Evolutionary conservation across 1,140 invertebrate species (phyloP).

Genomic region (Drosophila sturtevanti): DNA sequence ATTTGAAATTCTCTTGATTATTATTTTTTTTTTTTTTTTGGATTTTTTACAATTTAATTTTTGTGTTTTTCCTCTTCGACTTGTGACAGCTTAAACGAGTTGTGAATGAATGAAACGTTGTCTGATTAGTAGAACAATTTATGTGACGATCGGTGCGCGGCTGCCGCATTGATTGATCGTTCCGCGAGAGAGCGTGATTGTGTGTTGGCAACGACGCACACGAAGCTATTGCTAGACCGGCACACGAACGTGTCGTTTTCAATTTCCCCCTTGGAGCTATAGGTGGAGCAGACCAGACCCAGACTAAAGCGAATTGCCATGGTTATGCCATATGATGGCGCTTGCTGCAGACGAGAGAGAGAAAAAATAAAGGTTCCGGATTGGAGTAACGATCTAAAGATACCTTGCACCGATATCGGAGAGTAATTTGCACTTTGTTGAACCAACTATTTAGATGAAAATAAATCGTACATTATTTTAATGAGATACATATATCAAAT

Average conservation of each 20-base stretch:
- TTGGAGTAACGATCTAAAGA: neutral
- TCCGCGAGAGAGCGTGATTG: conserved; percentile 22
- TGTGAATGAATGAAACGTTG: conserved; percentile 74
- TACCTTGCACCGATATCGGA: neutral
- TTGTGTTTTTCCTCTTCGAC: conserved; percentile 24
- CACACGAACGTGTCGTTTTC: conserved; percentile 16
- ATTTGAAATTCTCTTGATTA: neutral
- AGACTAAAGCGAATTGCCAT: conserved; percentile 8
- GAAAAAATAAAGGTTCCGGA: neutral
- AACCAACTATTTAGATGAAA: too few relatives aligned
- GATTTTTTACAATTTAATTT: too few relatives aligned
- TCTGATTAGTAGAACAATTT: conserved; percentile 69
- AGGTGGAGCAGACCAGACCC: neutral
- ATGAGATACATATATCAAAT: too few relatives aligned
- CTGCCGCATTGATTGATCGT: conserved; percentile 57
- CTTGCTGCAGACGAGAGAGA: conserved; percentile 45
- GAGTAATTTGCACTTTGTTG: too few relatives aligned
- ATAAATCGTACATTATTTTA: too few relatives aligned
- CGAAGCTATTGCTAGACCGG: neutral
- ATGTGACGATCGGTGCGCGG: conserved; percentile 45
- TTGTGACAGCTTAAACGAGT: conserved; percentile 68
- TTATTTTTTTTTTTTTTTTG: conserved; percentile 1
- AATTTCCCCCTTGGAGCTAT: conserved; percentile 12
- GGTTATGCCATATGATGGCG: conserved; percentile 29
- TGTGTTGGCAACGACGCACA: neutral